These are phyloP conservation scores for Stenotaenia linearis DNA, from an alignment of 2,888 invertebrate genomes.

Conservation along the genomic window DNA sequence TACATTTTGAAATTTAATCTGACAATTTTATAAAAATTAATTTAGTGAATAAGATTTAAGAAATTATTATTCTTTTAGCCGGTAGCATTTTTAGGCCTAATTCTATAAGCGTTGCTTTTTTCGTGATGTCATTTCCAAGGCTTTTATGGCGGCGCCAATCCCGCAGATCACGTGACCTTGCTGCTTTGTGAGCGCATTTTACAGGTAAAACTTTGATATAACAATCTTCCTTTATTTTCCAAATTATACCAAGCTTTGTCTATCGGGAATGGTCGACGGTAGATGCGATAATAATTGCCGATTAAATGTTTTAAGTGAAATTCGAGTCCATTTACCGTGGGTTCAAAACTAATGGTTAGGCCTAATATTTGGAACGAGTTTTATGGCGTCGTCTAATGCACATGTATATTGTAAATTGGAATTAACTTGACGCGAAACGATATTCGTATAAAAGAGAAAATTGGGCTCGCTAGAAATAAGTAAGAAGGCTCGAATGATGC, in stretches of 20 bases:
- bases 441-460: background rate
- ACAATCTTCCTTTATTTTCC: background rate
- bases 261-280: background rate
- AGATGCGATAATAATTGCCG: background rate
- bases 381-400: slow-evolving; percentile 31
- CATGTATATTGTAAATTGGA: background rate
- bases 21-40: background rate
- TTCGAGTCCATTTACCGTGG: background rate
- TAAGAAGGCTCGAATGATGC: background rate
- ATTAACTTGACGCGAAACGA: background rate
- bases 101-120: background rate
- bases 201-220: slow-evolving; percentile 31
- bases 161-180: slow-evolving; percentile 34
- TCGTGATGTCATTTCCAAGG: background rate
- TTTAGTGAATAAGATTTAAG: background rate
- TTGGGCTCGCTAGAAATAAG: background rate
- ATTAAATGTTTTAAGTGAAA: background rate
- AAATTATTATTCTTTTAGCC: background rate
- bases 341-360: slow-evolving; percentile 24
- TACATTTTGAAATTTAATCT: too few relatives aligned
- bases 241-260: background rate
- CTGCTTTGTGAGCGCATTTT: slow-evolving; percentile 36
- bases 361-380: slow-evolving; percentile 31
- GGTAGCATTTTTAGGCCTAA: too few relatives aligned
- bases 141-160: slow-evolving; percentile 32